Evolutionary conservation across 2,888 invertebrate species (phyloP).

Genomic region (Balanococcus diminutus): DNA sequence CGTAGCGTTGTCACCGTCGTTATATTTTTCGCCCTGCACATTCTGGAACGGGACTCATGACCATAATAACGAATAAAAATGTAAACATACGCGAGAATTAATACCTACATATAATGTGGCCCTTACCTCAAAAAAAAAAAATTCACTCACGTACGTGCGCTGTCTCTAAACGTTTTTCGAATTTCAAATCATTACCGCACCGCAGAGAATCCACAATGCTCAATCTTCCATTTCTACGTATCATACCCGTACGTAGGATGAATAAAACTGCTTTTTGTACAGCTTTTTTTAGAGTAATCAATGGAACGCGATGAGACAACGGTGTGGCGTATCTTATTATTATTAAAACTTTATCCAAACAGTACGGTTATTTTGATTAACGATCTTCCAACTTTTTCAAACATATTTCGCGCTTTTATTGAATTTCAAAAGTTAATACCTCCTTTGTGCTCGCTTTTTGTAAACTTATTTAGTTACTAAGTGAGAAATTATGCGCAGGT

Average conservation of each 20-base stretch:
- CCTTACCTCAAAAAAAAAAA: not conserved
- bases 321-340: not conserved
- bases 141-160: not conserved
- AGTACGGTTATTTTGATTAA: conserved; percentile 22
- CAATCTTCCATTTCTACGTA: not conserved
- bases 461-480: not conserved
- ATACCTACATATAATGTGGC: not conserved
- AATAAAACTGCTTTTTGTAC: not conserved
- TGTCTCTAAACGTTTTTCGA: conserved; percentile 4
- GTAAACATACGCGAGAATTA: not conserved
- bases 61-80: not conserved
- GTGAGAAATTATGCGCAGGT: not conserved
- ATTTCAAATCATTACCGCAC: not conserved
- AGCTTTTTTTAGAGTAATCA: not conserved
- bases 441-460: not conserved
- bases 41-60: not conserved
- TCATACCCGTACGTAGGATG: not conserved
- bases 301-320: not conserved
- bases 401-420: not conserved
- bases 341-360: conserved; percentile 3
- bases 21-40: not conserved
- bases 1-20: not conserved
- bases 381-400: not conserved
- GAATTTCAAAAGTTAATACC: conserved; percentile 3
- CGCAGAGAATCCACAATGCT: not conserved